Evolutionary conservation across 2,888 invertebrate species (phyloP).

Genomic region (Patella pellucida): DNA sequence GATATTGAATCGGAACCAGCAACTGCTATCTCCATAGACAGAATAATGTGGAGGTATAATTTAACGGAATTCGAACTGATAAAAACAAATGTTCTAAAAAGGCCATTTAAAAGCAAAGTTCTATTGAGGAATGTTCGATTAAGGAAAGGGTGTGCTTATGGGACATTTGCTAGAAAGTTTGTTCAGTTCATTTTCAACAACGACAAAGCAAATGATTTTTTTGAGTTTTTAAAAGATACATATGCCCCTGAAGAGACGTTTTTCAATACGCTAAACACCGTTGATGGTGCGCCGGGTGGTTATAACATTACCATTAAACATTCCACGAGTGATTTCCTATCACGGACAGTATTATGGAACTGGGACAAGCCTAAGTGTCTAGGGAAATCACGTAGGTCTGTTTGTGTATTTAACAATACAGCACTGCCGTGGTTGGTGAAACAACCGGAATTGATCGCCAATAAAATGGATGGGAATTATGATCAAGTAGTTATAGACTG

Average conservation of each 20-base stretch:
- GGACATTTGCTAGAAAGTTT: conserved; percentile 57
- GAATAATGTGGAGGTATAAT: conserved; percentile 33
- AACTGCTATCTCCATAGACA: conserved; percentile 27
- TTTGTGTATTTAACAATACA: conserved; percentile 45
- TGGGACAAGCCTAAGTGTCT: conserved; percentile 32
- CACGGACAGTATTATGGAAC: conserved; percentile 50
- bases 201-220: conserved; percentile 45
- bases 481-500: conserved; percentile 45
- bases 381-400: conserved; percentile 41
- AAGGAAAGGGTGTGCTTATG: conserved; percentile 63
- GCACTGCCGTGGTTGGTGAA: conserved; percentile 57
- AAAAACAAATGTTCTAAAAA: conserved; percentile 35
- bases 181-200: conserved; percentile 55
- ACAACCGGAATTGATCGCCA: conserved; percentile 62
- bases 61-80: conserved; percentile 30
- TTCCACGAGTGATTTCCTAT: conserved; percentile 38
- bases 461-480: conserved; percentile 50
- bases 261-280: conserved; percentile 63
- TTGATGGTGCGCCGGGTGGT: conserved; percentile 56
- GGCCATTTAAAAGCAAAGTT: conserved; percentile 36
- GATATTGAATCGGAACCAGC: conserved; percentile 55
- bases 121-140: conserved; percentile 42
- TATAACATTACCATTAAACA: conserved; percentile 45
- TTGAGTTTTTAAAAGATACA: conserved; percentile 61
- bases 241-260: conserved; percentile 66